Evolutionary conservation across 2,797 vertebrate species (phyloP), one percentile per base, ranked within the genome.

Genomic region (Chaenodraco wilsoni): DNA sequence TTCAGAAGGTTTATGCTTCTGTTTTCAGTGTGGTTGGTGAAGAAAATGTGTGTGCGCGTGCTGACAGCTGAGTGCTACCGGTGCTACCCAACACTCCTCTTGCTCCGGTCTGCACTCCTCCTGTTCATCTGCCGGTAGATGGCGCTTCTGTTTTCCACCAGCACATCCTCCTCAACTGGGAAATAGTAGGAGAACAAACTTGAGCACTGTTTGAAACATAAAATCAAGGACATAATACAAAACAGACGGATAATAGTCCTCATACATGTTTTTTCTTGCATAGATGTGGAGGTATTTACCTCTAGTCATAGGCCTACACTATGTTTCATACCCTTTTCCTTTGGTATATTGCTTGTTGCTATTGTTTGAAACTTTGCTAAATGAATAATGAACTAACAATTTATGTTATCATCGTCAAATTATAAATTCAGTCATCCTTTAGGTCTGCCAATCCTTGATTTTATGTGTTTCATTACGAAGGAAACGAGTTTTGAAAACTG

Each of bases 131-230:
- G 82, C 82, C 91, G 80, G 83, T 77, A 74, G 89, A 79, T 61
- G 82, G 85, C 72, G 79, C 79, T 76, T 63, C 69, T 23, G 65
- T 81, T 45, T 54, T 56, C 46, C 0, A 0, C 15, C 0, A 79
- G 67, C 8, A 88, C 31, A 1, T 91, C 84, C 0, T 51, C 64
- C 10, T 94, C 88, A 21, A 54, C 93, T 94, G 84, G 19, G 27
- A 44, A 51, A 6, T 2, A 61, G 3, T 2, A 61, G 3, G 52
- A 4, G 14, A 5, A 41, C 4, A 13, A 44, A 1, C 12, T 0
- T 50, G 9, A 61, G 15, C 3, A 40, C 10, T 43, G 23, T 12
- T 55, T 48, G 0, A 48, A 15, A 27, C 10, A 31, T 9, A 3
- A 16, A 21, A 17, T 21, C 12, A 3, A 0, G 12, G 2, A 43